Base-by-base conservation (phyloP, 2,888 invertebrate species). In the Watsonalla binaria region DNA sequence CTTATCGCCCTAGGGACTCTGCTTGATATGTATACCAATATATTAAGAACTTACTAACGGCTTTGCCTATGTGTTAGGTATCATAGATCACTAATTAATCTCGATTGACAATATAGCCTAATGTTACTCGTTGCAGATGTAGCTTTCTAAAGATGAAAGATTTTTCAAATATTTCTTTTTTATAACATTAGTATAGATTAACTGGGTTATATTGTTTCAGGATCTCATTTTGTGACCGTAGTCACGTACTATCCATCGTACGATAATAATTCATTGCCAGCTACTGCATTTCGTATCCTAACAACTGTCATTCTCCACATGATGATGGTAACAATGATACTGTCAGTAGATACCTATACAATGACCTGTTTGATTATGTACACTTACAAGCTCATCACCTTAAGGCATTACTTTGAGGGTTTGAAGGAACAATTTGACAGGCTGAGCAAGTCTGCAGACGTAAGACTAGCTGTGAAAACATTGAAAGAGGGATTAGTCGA, bases 311-410 rank as follows among this genome's bases (percentile, higher is more conserved):
- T 82, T 6, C 63, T 89, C 0, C 66, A 62, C 6, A 6, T 78
- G 0, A 75, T 89, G 78, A 55, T 89, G 76, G 45, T 81, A 13
- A 78, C 75, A 0, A 88, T 90, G 87, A 83, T 85, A 2, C 55
- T 85, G n/a, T 72, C 78, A 0, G 78, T 83, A 0, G 90, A 90
- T 54, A 61, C 74, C 2, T 78, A 81, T 45, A 80, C 82, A 0
- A 75, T 90, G 73, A 63, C 76, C 2, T 77, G 81, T 52, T 66
- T 90, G 11, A 85, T 89, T 7, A 82, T 86, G 66, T 84, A 78
- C 54, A 87, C 87, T 57, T 87, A 87, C 56, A 90, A 90, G 61
- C 82, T 88, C 46, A 82, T 87, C n/a, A 82, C 86, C 0, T 56
- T 90, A 39, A 74, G 78, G 56, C 61, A 76, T 45, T 89, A 87